Evolutionary conservation across 2,113 vertebrate species (phyloP), one percentile per base, ranked within the genome.

Genomic region (Dicaeum eximium): DNA sequence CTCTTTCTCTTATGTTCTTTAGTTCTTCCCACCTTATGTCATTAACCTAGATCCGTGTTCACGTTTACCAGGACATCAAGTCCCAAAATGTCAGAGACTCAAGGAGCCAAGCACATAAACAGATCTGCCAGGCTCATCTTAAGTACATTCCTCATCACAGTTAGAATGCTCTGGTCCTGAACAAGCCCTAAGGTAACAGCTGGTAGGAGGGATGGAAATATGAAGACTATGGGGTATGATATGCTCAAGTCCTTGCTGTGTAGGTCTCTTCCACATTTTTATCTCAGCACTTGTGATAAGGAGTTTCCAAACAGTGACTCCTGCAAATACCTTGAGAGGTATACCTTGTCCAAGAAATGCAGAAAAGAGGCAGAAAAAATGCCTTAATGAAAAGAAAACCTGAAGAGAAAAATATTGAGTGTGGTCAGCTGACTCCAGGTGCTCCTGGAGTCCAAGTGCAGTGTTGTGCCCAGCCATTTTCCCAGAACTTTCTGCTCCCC

Each of bases 401-500:
- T 50, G 25, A 23, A 2, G 11, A 82, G 72, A 44, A 82, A 81
- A 70, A n/a, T 45, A 22, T 37, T 37, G 45, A 40, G 31, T n/a
- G 50, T 5, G 1, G 17, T 44, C 64, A 47, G 12, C 20, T 45
- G 37, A 21, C 9, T 61, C 28, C 67, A n/a, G 47, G 23, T 25
- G 10, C n/a, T 64, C 13, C 10, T 23, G 35, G 20, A 57, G 18
- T 8, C 0, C 0, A 86, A 86, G 42, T 31, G 35, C 19, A 10
- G 8, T 40, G 31, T 2, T 78, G 16, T 31, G 17, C n/a, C 31
- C 11, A 69, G 33, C 24, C 19, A 33, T 58, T 53, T 77, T 60
- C 50, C 33, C 3, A 1, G 19, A 6, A 69, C 21, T 64, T 51
- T 31, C 25, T 42, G 22, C 6, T 44, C 37, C 16, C 0, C 0